Evolutionary conservation across 2,888 invertebrate species (phyloP), one percentile per base, ranked within the genome.

Genomic region (Ennomos fuscantarius): DNA sequence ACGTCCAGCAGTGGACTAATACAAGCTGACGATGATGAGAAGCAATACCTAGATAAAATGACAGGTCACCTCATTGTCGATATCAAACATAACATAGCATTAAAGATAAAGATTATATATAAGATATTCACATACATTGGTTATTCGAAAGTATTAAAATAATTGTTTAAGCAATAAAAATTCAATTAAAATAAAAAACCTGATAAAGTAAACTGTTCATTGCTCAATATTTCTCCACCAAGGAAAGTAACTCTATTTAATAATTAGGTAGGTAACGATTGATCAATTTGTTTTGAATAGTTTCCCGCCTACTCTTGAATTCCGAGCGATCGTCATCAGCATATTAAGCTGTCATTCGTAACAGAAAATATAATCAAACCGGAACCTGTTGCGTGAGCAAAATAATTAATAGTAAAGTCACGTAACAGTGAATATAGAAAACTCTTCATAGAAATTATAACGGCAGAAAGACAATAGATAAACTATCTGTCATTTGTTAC

Each of bases 331-430:
- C 49, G 42, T 60, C 60, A 41, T 56, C 69, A 48, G 45, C 54
- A 44, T 45, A 67, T 65, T 59, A 68, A 69, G 59, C 33, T 49
- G 46, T 55, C 55, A 58, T 54, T 55, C 65, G 71, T 71, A 70
- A 72, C 75, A 73, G 60, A 73, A 78, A 47, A 45, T 76, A 66
- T 65, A 76, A 78, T 69, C 62, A 70, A 73, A 72, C 81, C 86
- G 85, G 84, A 86, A 84, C 72, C 68, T 59, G 65, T 63, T 64
- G 73, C 82, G 75, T 81, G 79, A 81, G 80, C 70, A 65, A 76
- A 84, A 81, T 86, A 68, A 79, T 76, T 73, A 81, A 79, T 74
- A 73, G 79, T 82, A 82, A 69, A 75, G 66, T 81, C 82, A 81
- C 81, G 85, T 79, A 82, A 83, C 69, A 37, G 42, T 40, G 41